Evolutionary conservation across 2,888 invertebrate genomes (phyloP), one percentile per base, ranked within the genome.

Genomic region (Plebejus argus): DNA sequence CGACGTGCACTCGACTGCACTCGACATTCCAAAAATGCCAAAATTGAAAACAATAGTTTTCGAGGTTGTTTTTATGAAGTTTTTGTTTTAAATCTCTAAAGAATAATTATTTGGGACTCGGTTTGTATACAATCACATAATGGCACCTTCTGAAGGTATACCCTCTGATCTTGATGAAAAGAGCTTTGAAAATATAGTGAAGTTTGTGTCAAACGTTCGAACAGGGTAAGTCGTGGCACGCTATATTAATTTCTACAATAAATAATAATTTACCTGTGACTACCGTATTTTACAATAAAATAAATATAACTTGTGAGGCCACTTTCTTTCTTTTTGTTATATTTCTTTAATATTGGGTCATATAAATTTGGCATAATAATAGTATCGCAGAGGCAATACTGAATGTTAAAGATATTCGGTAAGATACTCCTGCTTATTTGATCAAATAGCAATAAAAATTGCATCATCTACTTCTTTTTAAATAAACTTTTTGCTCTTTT

Each of bases 191-290:
- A 81, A 86, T 66, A 85, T 91, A 56, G 89, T 89, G 2, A 90
- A 90, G 85, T 91, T 91, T 78, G 87, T 91, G 0, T 86, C 90
- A 0, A 87, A 91, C 76, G 84, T 90, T 4, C 83, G 86, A 77
- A 88, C 83, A 83, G 90, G 91, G 93, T 93, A 84, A 81, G 90
- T 84, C 56, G 39, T 66, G 61, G 76, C 58, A 76, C 0, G 61
- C 12, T 61, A n/a, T 2, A 33, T n/a, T 58, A 76, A 35, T n/a
- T 53, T 53, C 8, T 28, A 0, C 8, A n/a, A n/a, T n/a, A n/a
- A n/a, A n/a, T n/a, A n/a, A n/a, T n/a, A 39, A 39, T 12, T 35
- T 35, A 71, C 53, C 20, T 33, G 18, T 18, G 23, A 56, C n/a
- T 76, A 8, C 6, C 10, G 18, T 15, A 8, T 28, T 53, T 35